Conservation (phyloP, 2,113 vertebrate genomes). For the Elaphurus davidianus region DNA sequence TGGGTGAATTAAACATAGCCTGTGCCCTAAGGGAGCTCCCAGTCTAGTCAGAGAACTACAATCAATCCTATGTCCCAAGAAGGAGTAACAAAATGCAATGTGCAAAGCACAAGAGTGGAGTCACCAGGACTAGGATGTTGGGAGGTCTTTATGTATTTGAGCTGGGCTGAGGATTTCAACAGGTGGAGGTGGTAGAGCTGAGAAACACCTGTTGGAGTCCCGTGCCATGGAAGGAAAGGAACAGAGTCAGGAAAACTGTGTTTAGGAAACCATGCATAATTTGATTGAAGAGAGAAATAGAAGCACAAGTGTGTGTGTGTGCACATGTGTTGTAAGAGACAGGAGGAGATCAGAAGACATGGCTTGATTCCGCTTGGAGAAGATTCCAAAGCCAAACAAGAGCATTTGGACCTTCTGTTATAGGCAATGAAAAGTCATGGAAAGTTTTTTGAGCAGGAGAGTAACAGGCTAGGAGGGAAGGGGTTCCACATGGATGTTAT, state of each 20-base stretch:
- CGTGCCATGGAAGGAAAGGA: background rate
- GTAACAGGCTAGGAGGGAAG: background rate
- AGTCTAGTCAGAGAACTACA: background rate
- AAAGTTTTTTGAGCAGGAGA: slow-evolving; percentile 2
- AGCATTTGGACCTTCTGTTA: slow-evolving; percentile 30
- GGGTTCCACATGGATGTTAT: background rate
- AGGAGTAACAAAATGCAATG: background rate
- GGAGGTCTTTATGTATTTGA: background rate
- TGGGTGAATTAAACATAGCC: background rate
- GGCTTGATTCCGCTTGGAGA: background rate
- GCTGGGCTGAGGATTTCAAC: background rate
- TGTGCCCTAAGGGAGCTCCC: background rate
- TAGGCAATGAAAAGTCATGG: slow-evolving; percentile 40
- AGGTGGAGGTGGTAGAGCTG: background rate
- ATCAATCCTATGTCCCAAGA: background rate
- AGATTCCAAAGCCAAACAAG: background rate
- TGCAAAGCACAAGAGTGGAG: background rate
- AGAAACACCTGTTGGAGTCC: background rate
- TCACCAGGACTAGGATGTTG: background rate
- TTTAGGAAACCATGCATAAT: background rate
- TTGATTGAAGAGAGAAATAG: background rate
- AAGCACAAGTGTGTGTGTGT: background rate
- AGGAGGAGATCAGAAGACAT: background rate
- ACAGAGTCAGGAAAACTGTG: background rate
- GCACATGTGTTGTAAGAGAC: background rate